Percentiles rank a stretch among this genome's conserved stretches.
phyloP scores from a whole-genome alignment of 2,888 invertebrate species.

The Lingula anatina region DNA sequence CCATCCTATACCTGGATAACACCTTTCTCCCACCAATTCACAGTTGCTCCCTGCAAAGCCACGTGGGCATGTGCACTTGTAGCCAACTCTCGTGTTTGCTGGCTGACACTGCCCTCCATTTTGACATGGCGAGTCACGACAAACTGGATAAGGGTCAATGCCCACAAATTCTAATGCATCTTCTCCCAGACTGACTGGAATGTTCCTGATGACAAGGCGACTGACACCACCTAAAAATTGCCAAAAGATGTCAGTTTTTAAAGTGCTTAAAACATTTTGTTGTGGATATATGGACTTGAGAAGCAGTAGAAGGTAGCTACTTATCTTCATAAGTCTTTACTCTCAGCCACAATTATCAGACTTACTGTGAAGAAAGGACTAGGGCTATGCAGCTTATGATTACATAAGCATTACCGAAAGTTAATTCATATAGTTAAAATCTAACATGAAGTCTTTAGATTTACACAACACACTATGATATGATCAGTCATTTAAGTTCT shows the following conservation, averaged over 20 bases:
- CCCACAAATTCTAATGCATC: conserved; percentile 66
- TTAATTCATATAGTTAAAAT: too few species aligned
- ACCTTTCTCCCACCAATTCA: conserved; percentile 72
- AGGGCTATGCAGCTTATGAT: too few species aligned
- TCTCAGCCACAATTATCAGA: too few species aligned
- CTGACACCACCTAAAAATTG: conserved; percentile 74
- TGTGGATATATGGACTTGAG: too few species aligned
- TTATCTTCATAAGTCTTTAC: neutral
- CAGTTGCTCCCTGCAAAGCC: conserved; percentile 43
- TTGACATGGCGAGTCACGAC: conserved; percentile 60
- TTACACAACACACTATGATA: too few species aligned
- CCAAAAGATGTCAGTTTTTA: neutral
- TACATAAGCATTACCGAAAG: too few species aligned
- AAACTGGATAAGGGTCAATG: conserved; percentile 64
- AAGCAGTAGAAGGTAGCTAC: neutral
- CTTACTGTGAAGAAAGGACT: too few species aligned
- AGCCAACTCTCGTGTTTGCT: conserved; percentile 72
- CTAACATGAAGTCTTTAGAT: too few species aligned
- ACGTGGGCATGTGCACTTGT: conserved; percentile 63
- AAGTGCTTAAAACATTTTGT: neutral
- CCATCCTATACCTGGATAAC: conserved; percentile 62
- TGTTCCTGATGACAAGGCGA: conserved; percentile 70
- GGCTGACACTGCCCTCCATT: conserved; percentile 85
- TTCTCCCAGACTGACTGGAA: conserved; percentile 61
- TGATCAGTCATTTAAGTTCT: too few species aligned